Conservation (phyloP, 1,140 invertebrate genomes). For the Chrysomallon squamiferum region DNA sequence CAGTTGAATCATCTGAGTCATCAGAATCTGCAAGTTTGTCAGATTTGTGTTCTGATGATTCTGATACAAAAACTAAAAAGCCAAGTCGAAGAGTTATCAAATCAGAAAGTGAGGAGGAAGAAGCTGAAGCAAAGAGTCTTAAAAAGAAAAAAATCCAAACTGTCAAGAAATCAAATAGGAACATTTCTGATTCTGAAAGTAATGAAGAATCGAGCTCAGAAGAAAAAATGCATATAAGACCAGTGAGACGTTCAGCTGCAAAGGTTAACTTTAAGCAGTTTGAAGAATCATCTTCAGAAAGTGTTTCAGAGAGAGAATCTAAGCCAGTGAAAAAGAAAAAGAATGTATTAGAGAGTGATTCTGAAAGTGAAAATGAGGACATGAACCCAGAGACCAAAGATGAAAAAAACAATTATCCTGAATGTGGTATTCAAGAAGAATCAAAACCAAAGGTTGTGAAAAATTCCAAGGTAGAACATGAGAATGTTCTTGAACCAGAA, state of each 20-base stretch:
- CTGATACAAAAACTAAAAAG: slow-evolving; percentile 1
- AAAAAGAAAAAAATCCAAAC: not conserved
- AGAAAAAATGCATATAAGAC: not conserved
- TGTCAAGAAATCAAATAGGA: not conserved
- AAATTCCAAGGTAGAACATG: no score
- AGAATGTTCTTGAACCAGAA: no score
- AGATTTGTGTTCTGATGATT: slow-evolving; percentile 5
- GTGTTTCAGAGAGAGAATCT: not conserved
- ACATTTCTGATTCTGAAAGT: not conserved
- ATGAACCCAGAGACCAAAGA: no score
- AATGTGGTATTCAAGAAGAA: no score
- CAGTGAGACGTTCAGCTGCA: not conserved
- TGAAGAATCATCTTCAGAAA: not conserved
- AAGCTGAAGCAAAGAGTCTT: not conserved
- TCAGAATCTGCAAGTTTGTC: not conserved
- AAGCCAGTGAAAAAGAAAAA: no score
- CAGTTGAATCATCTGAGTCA: not conserved
- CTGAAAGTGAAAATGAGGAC: no score
- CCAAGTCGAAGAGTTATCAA: not conserved
- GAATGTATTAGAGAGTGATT: no score
- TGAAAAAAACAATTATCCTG: no score
- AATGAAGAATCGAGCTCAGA: not conserved
- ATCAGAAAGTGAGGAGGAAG: not conserved
- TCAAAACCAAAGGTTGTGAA: no score
- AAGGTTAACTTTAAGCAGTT: slow-evolving; percentile 5